Evolutionary conservation across 2,113 vertebrate genomes (phyloP), one percentile per base, ranked within the genome.

Genomic region (Hippocampus comes): DNA sequence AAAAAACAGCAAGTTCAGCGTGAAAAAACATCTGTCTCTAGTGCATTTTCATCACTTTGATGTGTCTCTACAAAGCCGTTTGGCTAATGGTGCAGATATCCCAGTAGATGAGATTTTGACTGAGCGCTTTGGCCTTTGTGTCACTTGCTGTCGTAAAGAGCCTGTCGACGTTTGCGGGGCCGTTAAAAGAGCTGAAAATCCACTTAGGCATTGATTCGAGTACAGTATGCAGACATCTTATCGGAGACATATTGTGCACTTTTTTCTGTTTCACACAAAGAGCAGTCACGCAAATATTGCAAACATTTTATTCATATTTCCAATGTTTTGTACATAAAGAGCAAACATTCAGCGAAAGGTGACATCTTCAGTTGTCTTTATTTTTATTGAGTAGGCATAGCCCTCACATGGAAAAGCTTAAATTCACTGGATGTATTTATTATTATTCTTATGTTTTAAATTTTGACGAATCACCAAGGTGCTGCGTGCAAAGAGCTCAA

Each of bases 131-230:
- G 55, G 82, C 82, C 81, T 68, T 70, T 71, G 70, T 65, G 79
- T 89, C 85, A 69, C 75, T 76, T 66, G 72, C 72, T 70, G 74
- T 72, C 64, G 74, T 89, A 87, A 88, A 72, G 49, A 83, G 76
- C 78, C 82, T 83, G 85, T 89, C 82, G 87, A 85, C 78, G 72
- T 88, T 90, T 88, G 89, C 84, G 73, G 82, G 84, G 78, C 78
- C 72, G 77, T 89, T 87, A 89, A 89, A 82, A 81, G 82, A 86
- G 82, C 77, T 76, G 81, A 80, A 78, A 86, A 75, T 67, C 68
- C 71, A 80, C 78, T 77, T 72, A 84, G 68, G 74, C 68, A 66
- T 76, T 75, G 81, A 82, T 73, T 80, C 75, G 76, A 57, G 67
- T 75, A 82, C 68, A 79, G 73, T 71, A 70, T 68, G 61, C 74